Percentiles rank a stretch among this genome's conserved stretches.
Conservation (phyloP, 2,797 vertebrate genomes). For the Buceros bicornis region DNA sequence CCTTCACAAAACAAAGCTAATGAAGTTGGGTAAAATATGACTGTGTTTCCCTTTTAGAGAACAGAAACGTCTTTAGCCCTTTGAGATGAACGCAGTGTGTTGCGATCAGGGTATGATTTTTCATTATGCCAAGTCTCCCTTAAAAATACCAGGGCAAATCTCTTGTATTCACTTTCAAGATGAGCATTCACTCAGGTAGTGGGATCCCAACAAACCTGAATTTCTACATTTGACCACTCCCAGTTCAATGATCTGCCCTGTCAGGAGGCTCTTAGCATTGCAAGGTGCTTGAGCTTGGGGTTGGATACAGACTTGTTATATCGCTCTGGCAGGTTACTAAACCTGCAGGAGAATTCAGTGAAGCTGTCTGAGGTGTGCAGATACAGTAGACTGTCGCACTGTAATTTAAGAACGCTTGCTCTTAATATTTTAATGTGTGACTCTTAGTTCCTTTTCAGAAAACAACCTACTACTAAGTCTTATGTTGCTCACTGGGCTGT, state of each 20-base stretch:
- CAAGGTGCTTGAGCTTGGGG: not conserved
- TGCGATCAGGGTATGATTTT: not conserved
- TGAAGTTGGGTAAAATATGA: not conserved
- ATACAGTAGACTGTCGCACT: not conserved
- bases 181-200: not conserved
- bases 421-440: not conserved
- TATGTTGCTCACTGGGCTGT: rapidly evolving
- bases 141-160: conserved; percentile 23
- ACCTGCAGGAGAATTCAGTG: not conserved
- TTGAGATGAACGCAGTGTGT: not conserved
- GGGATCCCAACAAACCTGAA: conserved; percentile 61
- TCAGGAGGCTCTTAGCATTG: not conserved
- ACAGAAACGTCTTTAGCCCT: not conserved
- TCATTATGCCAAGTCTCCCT: not conserved
- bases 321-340: not conserved
- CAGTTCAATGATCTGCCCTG: not conserved
- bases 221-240: conserved; percentile 61
- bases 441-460: not conserved
- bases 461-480: not conserved
- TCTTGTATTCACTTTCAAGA: conserved; percentile 24
- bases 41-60: not conserved
- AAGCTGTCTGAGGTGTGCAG: not conserved
- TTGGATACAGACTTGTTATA: not conserved
- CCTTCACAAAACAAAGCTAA: not conserved
- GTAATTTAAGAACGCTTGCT: not conserved